These are phyloP conservation scores for Siniperca obscura DNA, from an alignment of 2,797 vertebrate genomes.

Conservation along the genomic window DNA sequence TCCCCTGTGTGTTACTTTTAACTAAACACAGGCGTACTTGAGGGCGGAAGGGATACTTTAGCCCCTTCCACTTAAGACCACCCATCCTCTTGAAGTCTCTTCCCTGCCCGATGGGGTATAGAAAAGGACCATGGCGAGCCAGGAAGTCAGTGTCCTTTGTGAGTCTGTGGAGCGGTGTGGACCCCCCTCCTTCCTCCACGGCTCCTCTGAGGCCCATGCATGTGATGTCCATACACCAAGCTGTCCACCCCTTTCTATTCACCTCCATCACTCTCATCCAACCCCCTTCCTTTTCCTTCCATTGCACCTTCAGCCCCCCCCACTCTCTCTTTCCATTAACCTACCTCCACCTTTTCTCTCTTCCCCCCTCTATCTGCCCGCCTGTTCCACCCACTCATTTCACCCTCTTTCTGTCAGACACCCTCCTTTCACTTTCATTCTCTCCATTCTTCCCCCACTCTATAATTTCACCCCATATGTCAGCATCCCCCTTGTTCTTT, in stretches of 20 bases:
- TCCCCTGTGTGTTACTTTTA: constrained; percentile 70
- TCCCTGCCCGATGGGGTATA: constrained; percentile 39
- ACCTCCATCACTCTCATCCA: constrained; percentile 76
- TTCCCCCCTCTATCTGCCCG: constrained; percentile 64
- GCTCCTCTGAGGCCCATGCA: constrained; percentile 59
- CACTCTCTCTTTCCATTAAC: constrained; percentile 74
- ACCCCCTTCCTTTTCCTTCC: constrained; percentile 64
- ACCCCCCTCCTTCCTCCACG: constrained; percentile 20
- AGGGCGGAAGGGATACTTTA: constrained; percentile 41
- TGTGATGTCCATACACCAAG: constrained; percentile 76
- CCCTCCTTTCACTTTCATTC: constrained; percentile 76
- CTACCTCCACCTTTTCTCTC: constrained; percentile 77
- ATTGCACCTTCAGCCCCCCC: constrained; percentile 62
- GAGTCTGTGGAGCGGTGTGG: constrained; percentile 45
- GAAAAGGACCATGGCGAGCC: constrained; percentile 51
- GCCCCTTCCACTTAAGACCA: constrained; percentile 60
- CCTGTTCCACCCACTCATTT: constrained; percentile 80
- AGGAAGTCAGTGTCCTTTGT: constrained; percentile 76
- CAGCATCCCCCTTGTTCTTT: constrained; percentile 82
- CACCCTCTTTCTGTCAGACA: constrained; percentile 81
- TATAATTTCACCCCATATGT: constrained; percentile 83
- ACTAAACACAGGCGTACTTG: constrained; percentile 57
- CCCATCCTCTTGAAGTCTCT: constrained; percentile 56
- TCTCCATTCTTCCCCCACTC: constrained; percentile 74
- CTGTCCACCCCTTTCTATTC: constrained; percentile 82